These are phyloP conservation scores for Odocoileus hemionus DNA, from an alignment of 2,113 vertebrate genomes.

Conservation along the genomic window DNA sequence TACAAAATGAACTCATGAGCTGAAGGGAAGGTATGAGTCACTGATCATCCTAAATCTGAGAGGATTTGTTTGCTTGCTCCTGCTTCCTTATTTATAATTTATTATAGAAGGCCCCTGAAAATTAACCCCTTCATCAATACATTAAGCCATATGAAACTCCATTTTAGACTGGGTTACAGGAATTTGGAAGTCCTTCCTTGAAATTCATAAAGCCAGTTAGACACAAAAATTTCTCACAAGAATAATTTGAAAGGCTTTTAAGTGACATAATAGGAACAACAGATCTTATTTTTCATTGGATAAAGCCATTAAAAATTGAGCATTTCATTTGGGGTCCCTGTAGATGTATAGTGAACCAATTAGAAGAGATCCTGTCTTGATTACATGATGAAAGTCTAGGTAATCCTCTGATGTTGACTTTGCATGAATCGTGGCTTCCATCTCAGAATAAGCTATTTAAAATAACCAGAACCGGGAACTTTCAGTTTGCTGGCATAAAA, in stretches of 20 bases:
- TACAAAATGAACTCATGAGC: conserved; percentile 57
- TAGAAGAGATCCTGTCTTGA: background rate
- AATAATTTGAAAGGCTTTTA: background rate
- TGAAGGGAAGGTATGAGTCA: conserved; percentile 56
- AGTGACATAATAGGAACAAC: background rate
- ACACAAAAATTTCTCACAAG: background rate
- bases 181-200: background rate
- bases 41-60: conserved; percentile 62
- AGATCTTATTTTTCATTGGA: conserved; percentile 1
- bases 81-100: conserved; percentile 37
- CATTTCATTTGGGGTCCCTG: background rate
- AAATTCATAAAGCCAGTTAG: background rate
- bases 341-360: background rate
- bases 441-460: conserved; percentile 12
- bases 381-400: background rate
- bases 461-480: background rate
- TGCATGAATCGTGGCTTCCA: background rate
- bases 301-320: conserved; percentile 21
- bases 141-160: background rate
- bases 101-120: background rate
- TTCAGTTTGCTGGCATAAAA: background rate
- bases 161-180: background rate
- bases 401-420: conserved; percentile 14
- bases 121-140: conserved; percentile 55
- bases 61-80: conserved; percentile 54